These are phyloP conservation scores for Andrena praecox DNA, from an alignment of 2,888 invertebrate genomes.

Conservation along the genomic window DNA sequence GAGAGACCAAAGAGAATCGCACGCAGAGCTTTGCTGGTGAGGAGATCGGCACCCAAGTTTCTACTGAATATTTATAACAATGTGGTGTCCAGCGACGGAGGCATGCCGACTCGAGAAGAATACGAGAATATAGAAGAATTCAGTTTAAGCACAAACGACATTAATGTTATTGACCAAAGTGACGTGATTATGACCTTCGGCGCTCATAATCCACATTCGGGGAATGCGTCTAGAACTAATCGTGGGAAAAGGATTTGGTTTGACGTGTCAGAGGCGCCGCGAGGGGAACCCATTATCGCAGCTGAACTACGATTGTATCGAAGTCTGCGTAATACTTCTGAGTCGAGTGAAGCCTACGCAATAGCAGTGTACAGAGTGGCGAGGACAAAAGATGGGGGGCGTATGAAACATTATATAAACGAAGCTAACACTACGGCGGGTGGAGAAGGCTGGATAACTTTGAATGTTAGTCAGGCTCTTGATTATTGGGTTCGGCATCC, in stretches of 20 bases:
- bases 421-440: conserved; percentile 90
- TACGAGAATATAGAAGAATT: conserved; percentile 85
- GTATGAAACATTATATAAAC: conserved; percentile 89
- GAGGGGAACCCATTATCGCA: conserved; percentile 90
- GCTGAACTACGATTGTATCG: conserved; percentile 93
- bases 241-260: conserved; percentile 95
- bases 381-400: conserved; percentile 87
- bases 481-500: conserved; percentile 91
- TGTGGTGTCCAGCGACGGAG: conserved; percentile 86
- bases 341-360: conserved; percentile 86
- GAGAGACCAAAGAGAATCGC: conserved; percentile 88
- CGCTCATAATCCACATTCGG: conserved; percentile 86
- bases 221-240: conserved; percentile 87
- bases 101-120: conserved; percentile 80
- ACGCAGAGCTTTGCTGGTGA: conserved; percentile 76
- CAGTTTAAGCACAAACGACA: conserved; percentile 90
- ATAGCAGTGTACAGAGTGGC: conserved; percentile 88
- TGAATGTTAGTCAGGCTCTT: conserved; percentile 92
- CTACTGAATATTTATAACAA: conserved; percentile 93
- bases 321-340: conserved; percentile 82
- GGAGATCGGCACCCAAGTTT: conserved; percentile 92
- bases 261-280: conserved; percentile 93
- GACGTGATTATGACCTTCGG: conserved; percentile 96
- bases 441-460: conserved; percentile 92
- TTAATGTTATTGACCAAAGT: conserved; percentile 92